Evolutionary conservation across 2,888 invertebrate species (phyloP).

Genomic region (Chesias legatella): DNA sequence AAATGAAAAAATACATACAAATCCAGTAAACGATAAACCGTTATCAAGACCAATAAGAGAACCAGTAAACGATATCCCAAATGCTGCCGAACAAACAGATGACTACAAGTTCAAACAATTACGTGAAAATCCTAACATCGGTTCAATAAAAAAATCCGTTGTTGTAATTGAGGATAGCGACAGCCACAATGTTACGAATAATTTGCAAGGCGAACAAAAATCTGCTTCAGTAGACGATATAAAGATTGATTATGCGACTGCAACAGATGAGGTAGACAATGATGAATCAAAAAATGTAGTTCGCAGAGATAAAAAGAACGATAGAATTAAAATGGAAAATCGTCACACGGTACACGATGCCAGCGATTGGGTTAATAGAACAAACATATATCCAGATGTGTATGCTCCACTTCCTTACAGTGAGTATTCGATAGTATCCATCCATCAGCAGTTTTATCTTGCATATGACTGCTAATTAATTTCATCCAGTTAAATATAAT

Average conservation of each 20-base stretch:
- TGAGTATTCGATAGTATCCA: slow-evolving; percentile 74
- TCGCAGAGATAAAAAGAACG: slow-evolving; percentile 39
- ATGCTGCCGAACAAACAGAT: slow-evolving; percentile 52
- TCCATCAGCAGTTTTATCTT: too few relatives aligned
- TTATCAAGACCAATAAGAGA: slow-evolving; percentile 3
- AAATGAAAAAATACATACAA: slow-evolving; percentile 13
- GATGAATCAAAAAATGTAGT: slow-evolving; percentile 33
- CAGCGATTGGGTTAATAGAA: slow-evolving; percentile 67
- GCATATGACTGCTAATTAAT: too few relatives aligned
- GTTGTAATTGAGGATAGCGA: slow-evolving; percentile 22
- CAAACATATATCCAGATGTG: slow-evolving; percentile 84
- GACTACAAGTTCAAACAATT: slow-evolving; percentile 63
- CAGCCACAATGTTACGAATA: slow-evolving; percentile 10
- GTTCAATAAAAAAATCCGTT: slow-evolving; percentile 20
- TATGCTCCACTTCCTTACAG: slow-evolving; percentile 89
- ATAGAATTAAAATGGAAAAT: slow-evolving; percentile 44
- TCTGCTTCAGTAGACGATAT: slow-evolving; percentile 21
- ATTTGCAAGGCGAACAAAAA: slow-evolving; percentile 11
- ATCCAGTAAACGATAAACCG: slow-evolving; percentile 5
- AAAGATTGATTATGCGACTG: slow-evolving; percentile 18
- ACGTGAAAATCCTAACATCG: slow-evolving; percentile 28
- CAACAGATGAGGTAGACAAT: slow-evolving; percentile 28
- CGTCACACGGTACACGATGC: slow-evolving; percentile 65
- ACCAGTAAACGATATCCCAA: slow-evolving; percentile 25
- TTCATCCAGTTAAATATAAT: slow-evolving; percentile 1